A percentile compares a stretch with the other conserved stretches of the same genome.
Evolutionary conservation across 2,888 invertebrate species (phyloP).

Genomic region (Yponomeuta plumbellus): DNA sequence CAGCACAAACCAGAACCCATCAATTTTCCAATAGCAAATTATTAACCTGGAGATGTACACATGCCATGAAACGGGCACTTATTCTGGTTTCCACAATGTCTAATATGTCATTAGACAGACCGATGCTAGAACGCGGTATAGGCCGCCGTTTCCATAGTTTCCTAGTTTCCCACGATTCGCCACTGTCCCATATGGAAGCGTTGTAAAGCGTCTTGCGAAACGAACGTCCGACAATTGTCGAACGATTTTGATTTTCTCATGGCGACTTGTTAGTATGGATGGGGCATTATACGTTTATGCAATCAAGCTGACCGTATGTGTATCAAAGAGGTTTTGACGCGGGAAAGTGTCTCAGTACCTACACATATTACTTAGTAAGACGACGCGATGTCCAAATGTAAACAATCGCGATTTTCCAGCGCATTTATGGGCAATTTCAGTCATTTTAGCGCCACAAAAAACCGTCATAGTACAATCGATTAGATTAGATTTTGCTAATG

Average conservation of each 20-base stretch:
- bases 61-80: background rate
- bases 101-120: conserved; percentile 7
- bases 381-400: too few species aligned
- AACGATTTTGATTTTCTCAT: conserved; percentile 20
- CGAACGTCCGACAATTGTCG: conserved; percentile 15
- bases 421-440: too few species aligned
- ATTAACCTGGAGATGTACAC: background rate
- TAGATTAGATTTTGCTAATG: too few species aligned
- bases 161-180: conserved; percentile 15
- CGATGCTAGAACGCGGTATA: background rate
- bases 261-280: conserved; percentile 11
- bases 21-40: conserved; percentile 1
- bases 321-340: background rate
- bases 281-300: conserved; percentile 10
- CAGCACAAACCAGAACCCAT: background rate
- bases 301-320: background rate
- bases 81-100: conserved; percentile 10
- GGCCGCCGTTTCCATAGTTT: conserved; percentile 13
- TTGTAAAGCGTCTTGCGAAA: conserved; percentile 10
- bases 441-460: too few species aligned
- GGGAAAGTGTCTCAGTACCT: background rate
- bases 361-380: background rate
- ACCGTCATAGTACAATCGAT: too few species aligned
- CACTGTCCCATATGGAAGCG: conserved; percentile 12
- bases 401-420: too few species aligned